Evolutionary conservation across 2,888 invertebrate genomes (phyloP), one percentile per base, ranked within the genome.

Genomic region (Ormyrus nitidulus): DNA sequence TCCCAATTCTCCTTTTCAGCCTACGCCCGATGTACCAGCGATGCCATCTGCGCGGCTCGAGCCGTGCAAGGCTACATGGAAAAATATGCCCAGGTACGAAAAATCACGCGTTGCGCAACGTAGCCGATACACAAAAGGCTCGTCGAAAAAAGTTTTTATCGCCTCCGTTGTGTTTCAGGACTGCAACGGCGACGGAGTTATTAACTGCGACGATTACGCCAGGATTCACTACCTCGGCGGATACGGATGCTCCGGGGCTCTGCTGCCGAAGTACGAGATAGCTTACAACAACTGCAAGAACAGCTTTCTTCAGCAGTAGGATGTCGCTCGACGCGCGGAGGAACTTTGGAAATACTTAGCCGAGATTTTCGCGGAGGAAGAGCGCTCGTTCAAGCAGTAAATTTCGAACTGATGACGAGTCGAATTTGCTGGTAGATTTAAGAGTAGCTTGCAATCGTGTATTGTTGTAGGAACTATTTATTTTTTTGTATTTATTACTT

Each of bases 181-280:
- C 88, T 97, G 97, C 90, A 96, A 96, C 87, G 93, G 93, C 0
- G 96, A 97, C 88, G 94, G 94, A 0, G 89, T 88, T 68, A 92
- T 97, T 75, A 93, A 96, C 91, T 97, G 97, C 89, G 94, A 94
- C 85, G 97, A 97, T 89, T 96, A 94, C 90, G 94, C 95, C 85
- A 93, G 95, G 56, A 96, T 97, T 87, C 97, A 97, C 91, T 94
- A 94, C 89, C 91, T 93, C 82, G 96, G 97, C 4, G 96, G 95
- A 0, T 96, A 95, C 87, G 96, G 95, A 54, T 96, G 96, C 89
- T 8, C 7, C 0, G 61, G 68, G 0, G 7, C 3, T 2, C 48
- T 76, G 9, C 13, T 8, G 44, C 11, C 19, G 9, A 76, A 61
- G 10, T 69, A 61, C 54, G 44, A 76, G 6, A 69, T n/a, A 4